Evolutionary conservation across 2,113 vertebrate species (phyloP).

Genomic region (Ageneiosus marmoratus): DNA sequence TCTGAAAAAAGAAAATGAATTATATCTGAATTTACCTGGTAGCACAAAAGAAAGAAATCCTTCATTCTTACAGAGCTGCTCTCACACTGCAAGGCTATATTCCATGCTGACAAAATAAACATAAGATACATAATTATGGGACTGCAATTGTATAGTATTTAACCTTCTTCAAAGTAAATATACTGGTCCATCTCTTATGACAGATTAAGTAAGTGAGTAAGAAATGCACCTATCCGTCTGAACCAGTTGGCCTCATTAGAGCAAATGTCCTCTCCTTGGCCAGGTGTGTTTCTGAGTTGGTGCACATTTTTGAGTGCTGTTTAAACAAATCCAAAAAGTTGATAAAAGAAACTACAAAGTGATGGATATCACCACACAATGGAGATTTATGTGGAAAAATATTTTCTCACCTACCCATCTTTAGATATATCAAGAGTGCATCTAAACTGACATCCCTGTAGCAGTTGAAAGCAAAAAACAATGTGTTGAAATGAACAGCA

Average conservation of each 20-base stretch:
- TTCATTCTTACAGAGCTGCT: conserved; percentile 78
- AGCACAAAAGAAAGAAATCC: conserved; percentile 87
- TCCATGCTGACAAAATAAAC: conserved; percentile 81
- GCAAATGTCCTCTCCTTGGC: conserved; percentile 60
- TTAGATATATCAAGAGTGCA: conserved; percentile 76
- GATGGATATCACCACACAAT: not conserved
- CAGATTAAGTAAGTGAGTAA: not conserved
- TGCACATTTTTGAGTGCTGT: conserved; percentile 75
- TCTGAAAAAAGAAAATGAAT: not conserved
- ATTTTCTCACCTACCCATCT: conserved; percentile 72
- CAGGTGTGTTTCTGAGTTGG: conserved; percentile 53
- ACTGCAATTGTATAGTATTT: conserved; percentile 3
- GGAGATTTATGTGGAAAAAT: not conserved
- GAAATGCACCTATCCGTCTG: conserved; percentile 85
- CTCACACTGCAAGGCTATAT: conserved; percentile 80
- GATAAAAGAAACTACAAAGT: conserved; percentile 28
- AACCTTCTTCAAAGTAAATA: not conserved
- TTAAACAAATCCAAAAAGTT: conserved; percentile 26
- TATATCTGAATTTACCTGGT: conserved; percentile 75
- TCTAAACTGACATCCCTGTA: conserved; percentile 72
- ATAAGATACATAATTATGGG: not conserved
- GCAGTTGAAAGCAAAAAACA: conserved; percentile 5
- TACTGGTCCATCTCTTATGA: not conserved
- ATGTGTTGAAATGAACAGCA: not conserved
- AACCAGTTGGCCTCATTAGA: conserved; percentile 86